phyloP scores from a whole-genome alignment of 2,888 invertebrate species.

The Acleris cristana region DNA sequence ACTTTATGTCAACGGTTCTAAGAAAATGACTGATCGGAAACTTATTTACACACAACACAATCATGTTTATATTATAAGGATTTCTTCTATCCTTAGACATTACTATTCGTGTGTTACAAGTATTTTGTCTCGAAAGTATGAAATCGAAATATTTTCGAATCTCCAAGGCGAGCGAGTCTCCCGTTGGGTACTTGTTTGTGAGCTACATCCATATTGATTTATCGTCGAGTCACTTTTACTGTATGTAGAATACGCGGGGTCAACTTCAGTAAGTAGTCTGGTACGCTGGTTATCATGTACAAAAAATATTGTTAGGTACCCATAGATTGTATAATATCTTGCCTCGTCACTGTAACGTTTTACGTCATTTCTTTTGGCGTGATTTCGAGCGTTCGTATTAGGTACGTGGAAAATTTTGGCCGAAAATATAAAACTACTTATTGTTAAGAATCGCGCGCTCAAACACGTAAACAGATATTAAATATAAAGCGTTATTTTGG shows the following conservation, averaged over 20 bases:
- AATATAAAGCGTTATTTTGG: background rate
- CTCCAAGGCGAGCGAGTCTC: slow-evolving; percentile 13
- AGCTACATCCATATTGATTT: slow-evolving; percentile 34
- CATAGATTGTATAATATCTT: background rate
- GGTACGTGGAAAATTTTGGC: background rate
- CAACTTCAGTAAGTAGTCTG: slow-evolving; percentile 7
- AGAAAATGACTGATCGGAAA: background rate
- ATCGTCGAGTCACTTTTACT: slow-evolving; percentile 33
- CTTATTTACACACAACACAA: background rate
- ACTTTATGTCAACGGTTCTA: slow-evolving; percentile 3
- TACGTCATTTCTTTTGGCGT: slow-evolving; percentile 7
- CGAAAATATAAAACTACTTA: background rate
- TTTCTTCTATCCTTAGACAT: no score
- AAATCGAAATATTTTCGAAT: slow-evolving; percentile 3
- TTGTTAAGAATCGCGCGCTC: background rate
- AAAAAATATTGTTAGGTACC: background rate
- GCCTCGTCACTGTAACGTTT: slow-evolving; percentile 16
- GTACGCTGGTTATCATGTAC: slow-evolving; percentile 8
- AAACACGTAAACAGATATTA: background rate
- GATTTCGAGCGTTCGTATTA: background rate
- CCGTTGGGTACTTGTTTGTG: slow-evolving; percentile 23
- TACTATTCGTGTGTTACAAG: no score
- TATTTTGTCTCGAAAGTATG: background rate
- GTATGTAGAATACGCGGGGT: slow-evolving; percentile 20
- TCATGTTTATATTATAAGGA: background rate